These are phyloP conservation scores for Hylaeus volcanicus DNA, from an alignment of 1,140 invertebrate genomes.

Conservation along the genomic window DNA sequence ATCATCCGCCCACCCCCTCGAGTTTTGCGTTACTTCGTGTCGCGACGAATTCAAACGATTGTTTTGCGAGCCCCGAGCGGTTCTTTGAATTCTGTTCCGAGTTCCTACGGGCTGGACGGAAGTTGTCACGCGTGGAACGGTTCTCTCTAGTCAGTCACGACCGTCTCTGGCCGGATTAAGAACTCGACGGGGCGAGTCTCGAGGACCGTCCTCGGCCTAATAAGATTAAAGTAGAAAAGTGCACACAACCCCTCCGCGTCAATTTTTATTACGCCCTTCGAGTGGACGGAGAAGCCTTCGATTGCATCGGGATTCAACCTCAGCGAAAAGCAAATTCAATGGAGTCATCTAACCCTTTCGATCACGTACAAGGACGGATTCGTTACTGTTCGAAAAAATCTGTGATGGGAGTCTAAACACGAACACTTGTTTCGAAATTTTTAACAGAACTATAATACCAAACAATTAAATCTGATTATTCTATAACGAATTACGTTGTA, in stretches of 20 bases:
- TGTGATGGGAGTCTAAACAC: too few relatives aligned
- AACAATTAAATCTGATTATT: too few relatives aligned
- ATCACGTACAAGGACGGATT: too few relatives aligned
- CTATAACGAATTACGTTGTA: too few relatives aligned
- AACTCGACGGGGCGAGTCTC: conserved; percentile 55
- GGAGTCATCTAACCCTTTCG: too few relatives aligned
- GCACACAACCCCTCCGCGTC: conserved; percentile 72
- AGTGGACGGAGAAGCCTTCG: conserved; percentile 53
- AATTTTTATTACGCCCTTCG: conserved; percentile 71
- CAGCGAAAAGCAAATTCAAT: neutral
- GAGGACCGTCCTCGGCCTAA: conserved; percentile 64
- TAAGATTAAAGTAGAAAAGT: conserved; percentile 57
- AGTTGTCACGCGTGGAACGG: conserved; percentile 49
- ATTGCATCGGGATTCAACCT: neutral
- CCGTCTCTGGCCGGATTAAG: conserved; percentile 46
- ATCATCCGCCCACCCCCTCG: neutral
- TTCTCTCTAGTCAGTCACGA: conserved; percentile 33
- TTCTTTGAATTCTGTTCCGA: neutral
- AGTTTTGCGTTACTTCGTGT: neutral
- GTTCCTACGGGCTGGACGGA: conserved; percentile 28
- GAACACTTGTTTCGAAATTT: too few relatives aligned
- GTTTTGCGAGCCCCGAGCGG: conserved; percentile 1
- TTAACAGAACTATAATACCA: too few relatives aligned
- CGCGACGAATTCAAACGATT: neutral
- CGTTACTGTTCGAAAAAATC: too few relatives aligned